phyloP scores from a whole-genome alignment of 2,888 invertebrate genomes.

The Bruchidius siliquastri region DNA sequence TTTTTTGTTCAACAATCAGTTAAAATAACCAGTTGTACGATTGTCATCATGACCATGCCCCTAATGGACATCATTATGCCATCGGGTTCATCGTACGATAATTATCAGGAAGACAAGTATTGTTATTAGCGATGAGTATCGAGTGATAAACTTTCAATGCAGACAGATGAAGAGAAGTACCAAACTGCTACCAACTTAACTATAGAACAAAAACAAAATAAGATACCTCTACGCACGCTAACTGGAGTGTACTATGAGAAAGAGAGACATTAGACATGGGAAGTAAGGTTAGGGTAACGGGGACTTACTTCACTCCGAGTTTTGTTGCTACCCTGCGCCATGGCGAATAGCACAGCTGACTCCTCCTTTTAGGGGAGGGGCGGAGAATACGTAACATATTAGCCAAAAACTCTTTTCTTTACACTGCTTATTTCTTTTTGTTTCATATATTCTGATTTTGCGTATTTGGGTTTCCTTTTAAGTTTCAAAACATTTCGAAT shows the following conservation, averaged over 20 bases:
- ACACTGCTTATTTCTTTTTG: not conserved
- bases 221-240: not conserved
- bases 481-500: not conserved
- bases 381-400: constrained; percentile 51
- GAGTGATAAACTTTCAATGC: not conserved
- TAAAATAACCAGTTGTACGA: no score
- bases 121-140: not conserved
- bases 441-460: not conserved
- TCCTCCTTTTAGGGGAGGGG: constrained; percentile 46
- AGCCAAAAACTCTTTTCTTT: constrained; percentile 43
- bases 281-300: constrained; percentile 37
- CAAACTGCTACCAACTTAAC: not conserved
- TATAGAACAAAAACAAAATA: not conserved
- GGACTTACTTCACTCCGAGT: constrained; percentile 92
- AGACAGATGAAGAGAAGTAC: not conserved
- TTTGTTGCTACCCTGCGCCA: constrained; percentile 92
- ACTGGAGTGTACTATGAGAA: not conserved
- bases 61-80: not conserved
- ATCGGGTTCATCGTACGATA: not conserved
- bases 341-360: constrained; percentile 81
- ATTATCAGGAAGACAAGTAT: not conserved
- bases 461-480: not conserved
- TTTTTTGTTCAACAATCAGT: no score
- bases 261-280: constrained; percentile 5
- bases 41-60: no score